These are phyloP conservation scores for Melinaea marsaeus DNA, from an alignment of 2,888 invertebrate species.

Conservation along the genomic window DNA sequence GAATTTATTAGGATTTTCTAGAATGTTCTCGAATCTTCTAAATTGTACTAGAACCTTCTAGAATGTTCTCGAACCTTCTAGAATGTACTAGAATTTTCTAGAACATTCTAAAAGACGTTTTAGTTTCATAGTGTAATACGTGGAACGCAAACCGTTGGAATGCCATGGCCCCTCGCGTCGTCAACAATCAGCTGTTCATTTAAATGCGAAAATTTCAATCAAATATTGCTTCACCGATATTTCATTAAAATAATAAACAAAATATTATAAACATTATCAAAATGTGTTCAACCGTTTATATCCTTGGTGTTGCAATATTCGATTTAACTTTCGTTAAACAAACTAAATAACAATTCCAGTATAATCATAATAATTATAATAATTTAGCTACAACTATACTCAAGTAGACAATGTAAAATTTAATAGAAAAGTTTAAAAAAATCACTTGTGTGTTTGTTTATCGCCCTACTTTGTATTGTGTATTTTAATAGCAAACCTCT, in stretches of 20 bases:
- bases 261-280: too few species aligned
- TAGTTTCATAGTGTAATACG: conserved; percentile 19
- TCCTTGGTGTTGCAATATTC: background rate
- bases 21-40: background rate
- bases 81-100: background rate
- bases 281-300: too few species aligned
- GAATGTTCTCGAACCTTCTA: background rate
- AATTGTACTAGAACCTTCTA: background rate
- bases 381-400: background rate
- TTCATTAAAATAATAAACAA: background rate
- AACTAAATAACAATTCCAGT: background rate
- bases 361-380: background rate
- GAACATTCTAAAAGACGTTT: background rate
- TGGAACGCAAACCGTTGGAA: conserved; percentile 16
- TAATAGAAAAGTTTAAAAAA: background rate
- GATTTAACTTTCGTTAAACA: background rate
- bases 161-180: conserved; percentile 52
- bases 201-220: conserved; percentile 11
- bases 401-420: background rate
- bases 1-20: background rate
- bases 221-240: conserved; percentile 8
- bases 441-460: too few species aligned
- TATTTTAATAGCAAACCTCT: background rate
- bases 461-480: too few species aligned
- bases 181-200: conserved; percentile 56